These are phyloP conservation scores for Drosophila borborema DNA, from an alignment of 2,888 invertebrate genomes.

Conservation along the genomic window DNA sequence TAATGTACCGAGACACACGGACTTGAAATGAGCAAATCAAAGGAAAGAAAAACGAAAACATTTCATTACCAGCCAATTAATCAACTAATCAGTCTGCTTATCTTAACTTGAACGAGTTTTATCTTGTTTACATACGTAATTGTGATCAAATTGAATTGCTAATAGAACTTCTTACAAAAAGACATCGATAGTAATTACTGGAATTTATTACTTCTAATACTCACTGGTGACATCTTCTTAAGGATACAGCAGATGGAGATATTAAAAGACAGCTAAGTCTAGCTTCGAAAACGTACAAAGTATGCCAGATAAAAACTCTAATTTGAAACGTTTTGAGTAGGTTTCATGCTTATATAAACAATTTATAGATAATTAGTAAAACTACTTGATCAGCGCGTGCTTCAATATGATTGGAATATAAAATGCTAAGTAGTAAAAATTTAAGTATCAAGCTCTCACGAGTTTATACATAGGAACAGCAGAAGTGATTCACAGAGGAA, in stretches of 20 bases:
- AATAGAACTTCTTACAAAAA: neutral
- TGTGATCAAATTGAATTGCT: neutral
- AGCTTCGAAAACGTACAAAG: neutral
- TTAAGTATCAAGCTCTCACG: neutral
- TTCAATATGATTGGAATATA: neutral
- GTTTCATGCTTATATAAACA: neutral
- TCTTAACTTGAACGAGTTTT: constrained; percentile 7
- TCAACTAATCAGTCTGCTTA: constrained; percentile 33
- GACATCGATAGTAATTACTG: neutral
- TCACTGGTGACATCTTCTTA: neutral
- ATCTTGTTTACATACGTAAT: constrained; percentile 5
- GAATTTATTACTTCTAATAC: neutral
- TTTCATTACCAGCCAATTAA: constrained; percentile 32
- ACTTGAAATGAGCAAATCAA: constrained; percentile 11
- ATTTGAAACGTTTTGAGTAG: neutral
- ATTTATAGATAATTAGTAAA: neutral
- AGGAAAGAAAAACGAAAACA: constrained; percentile 21
- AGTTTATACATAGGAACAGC: neutral
- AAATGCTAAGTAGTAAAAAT: neutral
- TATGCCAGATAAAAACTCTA: neutral
- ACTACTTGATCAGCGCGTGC: neutral
- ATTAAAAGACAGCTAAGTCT: too few relatives aligned
- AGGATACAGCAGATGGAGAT: too few relatives aligned
- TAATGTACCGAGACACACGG: constrained; percentile 10
- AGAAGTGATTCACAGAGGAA: too few relatives aligned